Evolutionary conservation across 1,140 invertebrate genomes (phyloP), one percentile per base, ranked within the genome.

Genomic region (Ditylenchus dipsaci): DNA sequence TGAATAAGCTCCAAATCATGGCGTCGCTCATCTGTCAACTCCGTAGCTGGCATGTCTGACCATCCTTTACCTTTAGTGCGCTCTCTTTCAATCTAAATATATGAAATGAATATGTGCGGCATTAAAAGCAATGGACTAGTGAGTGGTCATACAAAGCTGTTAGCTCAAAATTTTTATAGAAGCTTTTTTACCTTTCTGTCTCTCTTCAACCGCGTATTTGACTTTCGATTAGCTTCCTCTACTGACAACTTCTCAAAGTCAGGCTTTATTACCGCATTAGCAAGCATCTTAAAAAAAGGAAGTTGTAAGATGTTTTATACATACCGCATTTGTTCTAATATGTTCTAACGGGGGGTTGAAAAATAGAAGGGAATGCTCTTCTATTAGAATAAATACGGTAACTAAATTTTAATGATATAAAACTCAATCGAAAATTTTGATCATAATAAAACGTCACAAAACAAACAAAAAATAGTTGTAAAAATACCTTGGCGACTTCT

Each of bases 1-100:
- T 91, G 89, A 0, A 97, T 82, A 3, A 95, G 84, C 84, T 91
- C 87, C 7, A 97, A 85, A 83, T 96, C 92, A 78, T 90, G 89
- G 81, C 90, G 90, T 5, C 90, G 82, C 83, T 95, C 91, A 26
- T 92, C 89, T 0, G 91, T 94, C 71, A 95, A 81, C 82, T 95
- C 91, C 58, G 91, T 89, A 0, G 90, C 90, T 47, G 88, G 88
- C 84, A 97, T 86, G 79, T 91, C 87, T 83, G 89, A 95, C 94
- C 94, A 96, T 63, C 88, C 86, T 0, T 87, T 86, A 1, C 92
- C 92, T 81, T 90, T 92, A 0, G 90, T 92, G 81, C 89, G 90
- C 15, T 88, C 87, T 73, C 88, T 67, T 65, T 87, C 84, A 65
- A 76, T 72, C 84, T 86, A 5, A 19, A 17, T 7, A 45, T n/a